Conservation (phyloP, 2,888 invertebrate genomes). For the Lycaena phlaeas region DNA sequence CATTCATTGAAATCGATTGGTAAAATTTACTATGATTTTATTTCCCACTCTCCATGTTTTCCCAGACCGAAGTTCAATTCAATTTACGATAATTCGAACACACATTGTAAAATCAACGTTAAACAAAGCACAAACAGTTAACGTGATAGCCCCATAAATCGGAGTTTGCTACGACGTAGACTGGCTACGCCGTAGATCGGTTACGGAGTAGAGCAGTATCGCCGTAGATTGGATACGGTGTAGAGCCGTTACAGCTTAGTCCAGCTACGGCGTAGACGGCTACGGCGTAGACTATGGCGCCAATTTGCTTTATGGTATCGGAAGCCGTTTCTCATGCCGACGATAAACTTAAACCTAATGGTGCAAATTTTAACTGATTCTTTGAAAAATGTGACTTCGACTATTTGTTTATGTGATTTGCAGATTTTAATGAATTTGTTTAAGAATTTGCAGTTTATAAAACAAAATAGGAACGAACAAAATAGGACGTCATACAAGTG, state of each 20-base stretch:
- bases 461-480: no score
- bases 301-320: slow-evolving; percentile 8
- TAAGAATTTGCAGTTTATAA: no score
- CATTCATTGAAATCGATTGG: no score
- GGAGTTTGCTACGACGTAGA: slow-evolving; percentile 23
- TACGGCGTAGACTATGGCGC: slow-evolving; percentile 6
- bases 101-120: not conserved
- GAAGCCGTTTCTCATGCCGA: slow-evolving; percentile 6
- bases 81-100: no score
- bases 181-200: slow-evolving; percentile 20
- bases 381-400: slow-evolving; percentile 4
- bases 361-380: slow-evolving; percentile 11
- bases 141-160: not conserved
- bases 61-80: no score
- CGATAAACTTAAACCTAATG: slow-evolving; percentile 12
- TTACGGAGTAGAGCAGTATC: not conserved
- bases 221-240: slow-evolving; percentile 11
- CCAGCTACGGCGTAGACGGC: not conserved
- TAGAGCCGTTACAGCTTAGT: no score
- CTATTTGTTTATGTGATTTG: no score
- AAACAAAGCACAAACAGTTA: not conserved
- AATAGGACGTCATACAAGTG: no score
- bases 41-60: no score
- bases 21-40: no score
- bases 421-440: no score